Conservation (phyloP, 30 jellyfish, hydroid and myxozoan genomes). For the Cassiopea andromeda region DNA sequence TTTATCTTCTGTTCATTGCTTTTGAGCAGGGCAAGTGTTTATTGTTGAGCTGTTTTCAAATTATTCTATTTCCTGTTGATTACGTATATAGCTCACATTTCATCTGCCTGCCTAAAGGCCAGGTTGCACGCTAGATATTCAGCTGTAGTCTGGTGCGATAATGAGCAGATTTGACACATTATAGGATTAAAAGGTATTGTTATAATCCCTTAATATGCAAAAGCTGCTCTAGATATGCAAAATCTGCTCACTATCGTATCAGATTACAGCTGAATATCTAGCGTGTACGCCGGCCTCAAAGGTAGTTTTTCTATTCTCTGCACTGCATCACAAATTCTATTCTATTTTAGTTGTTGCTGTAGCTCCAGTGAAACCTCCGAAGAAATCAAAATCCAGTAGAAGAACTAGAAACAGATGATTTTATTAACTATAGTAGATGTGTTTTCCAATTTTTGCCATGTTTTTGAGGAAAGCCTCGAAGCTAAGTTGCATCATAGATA, state of each 20-base stretch:
- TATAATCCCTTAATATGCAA: no score
- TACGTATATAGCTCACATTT: neutral
- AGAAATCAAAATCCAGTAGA: conserved; percentile 61
- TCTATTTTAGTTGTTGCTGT: conserved; percentile 54
- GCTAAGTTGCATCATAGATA: neutral
- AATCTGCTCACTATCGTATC: no score
- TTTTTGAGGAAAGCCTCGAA: neutral
- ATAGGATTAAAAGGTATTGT: neutral
- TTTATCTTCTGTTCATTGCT: no score
- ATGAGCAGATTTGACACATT: no score
- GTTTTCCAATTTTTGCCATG: neutral
- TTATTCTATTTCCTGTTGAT: neutral
- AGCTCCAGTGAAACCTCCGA: conserved; percentile 41
- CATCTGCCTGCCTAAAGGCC: neutral
- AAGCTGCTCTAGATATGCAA: no score
- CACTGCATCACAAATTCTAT: neutral
- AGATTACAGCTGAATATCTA: no score
- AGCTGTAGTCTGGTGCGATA: no score
- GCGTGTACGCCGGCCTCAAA: no score
- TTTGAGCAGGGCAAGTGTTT: no score
- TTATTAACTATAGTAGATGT: neutral
- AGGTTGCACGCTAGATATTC: neutral
- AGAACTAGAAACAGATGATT: conserved; percentile 69
- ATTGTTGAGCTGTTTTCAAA: no score
- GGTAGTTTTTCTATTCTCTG: neutral